phyloP scores from a whole-genome alignment of 2,888 invertebrate species.

The Cacoxenus indagator region DNA sequence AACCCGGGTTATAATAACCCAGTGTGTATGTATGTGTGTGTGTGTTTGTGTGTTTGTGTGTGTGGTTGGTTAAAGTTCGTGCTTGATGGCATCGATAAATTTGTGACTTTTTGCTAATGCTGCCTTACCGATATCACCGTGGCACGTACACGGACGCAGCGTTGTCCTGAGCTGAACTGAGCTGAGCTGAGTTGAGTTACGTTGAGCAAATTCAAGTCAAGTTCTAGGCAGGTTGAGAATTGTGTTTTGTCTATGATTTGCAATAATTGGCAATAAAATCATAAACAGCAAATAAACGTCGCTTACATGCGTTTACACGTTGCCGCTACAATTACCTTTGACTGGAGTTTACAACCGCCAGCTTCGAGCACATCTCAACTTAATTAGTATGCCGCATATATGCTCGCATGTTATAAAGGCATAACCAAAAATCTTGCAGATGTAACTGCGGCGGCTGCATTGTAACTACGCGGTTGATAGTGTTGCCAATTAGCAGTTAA shows the following conservation, averaged over 20 bases:
- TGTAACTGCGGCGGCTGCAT: background rate
- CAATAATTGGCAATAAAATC: constrained; percentile 43
- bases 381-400: constrained; percentile 27
- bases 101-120: background rate
- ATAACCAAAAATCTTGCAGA: background rate
- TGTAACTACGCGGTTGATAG: constrained; percentile 17
- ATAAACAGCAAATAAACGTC: constrained; percentile 44
- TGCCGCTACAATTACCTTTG: constrained; percentile 1
- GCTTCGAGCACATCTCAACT: background rate
- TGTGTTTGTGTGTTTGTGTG: constrained; percentile 1
- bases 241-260: constrained; percentile 26
- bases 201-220: background rate
- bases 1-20: background rate
- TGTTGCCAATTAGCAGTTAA: constrained; percentile 44
- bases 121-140: background rate
- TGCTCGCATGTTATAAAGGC: background rate
- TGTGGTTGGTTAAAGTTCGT: constrained; percentile 13
- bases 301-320: constrained; percentile 27
- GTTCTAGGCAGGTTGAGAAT: background rate
- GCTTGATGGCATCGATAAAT: constrained; percentile 13
- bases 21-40: background rate
- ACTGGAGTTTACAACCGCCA: background rate
- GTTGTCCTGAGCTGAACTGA: background rate
- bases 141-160: background rate
- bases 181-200: background rate